These are phyloP conservation scores for Eolophus roseicapilla DNA, from an alignment of 2,113 vertebrate genomes.

Conservation along the genomic window DNA sequence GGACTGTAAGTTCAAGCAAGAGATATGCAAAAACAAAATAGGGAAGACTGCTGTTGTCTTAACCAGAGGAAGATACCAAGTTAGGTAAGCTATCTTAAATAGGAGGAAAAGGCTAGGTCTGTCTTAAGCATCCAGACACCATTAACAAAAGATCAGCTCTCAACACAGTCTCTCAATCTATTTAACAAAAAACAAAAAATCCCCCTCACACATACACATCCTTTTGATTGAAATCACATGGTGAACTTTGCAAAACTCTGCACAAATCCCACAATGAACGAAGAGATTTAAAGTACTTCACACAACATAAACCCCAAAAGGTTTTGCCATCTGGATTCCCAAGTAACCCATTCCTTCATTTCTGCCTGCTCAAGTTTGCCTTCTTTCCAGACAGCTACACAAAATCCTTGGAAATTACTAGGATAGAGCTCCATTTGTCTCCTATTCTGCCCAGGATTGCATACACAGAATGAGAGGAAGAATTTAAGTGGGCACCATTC, in stretches of 20 bases:
- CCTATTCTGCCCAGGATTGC: not conserved
- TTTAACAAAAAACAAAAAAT: not conserved
- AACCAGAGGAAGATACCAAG: not conserved
- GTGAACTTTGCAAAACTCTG: not conserved
- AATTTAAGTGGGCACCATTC: conserved; percentile 19
- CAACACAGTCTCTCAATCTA: not conserved
- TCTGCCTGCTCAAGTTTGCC: not conserved
- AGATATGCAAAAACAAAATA: not conserved
- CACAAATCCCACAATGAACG: not conserved
- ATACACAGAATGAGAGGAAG: conserved; percentile 13
- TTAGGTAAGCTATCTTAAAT: not conserved
- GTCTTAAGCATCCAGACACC: not conserved
- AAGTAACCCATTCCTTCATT: not conserved
- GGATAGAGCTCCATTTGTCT: not conserved
- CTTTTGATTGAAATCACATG: conserved; percentile 47
- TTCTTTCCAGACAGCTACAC: not conserved
- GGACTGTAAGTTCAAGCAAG: not conserved
- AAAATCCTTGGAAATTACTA: conserved; percentile 33
- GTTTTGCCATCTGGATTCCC: conserved; percentile 38
- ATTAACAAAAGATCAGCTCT: not conserved
- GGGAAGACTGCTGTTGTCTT: not conserved
- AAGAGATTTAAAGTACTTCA: not conserved
- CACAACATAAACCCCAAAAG: conserved; percentile 10
- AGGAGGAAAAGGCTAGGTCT: not conserved
- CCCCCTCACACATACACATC: not conserved